phyloP scores from a whole-genome alignment of 1,140 invertebrate species.

The Cotesia vestalis region DNA sequence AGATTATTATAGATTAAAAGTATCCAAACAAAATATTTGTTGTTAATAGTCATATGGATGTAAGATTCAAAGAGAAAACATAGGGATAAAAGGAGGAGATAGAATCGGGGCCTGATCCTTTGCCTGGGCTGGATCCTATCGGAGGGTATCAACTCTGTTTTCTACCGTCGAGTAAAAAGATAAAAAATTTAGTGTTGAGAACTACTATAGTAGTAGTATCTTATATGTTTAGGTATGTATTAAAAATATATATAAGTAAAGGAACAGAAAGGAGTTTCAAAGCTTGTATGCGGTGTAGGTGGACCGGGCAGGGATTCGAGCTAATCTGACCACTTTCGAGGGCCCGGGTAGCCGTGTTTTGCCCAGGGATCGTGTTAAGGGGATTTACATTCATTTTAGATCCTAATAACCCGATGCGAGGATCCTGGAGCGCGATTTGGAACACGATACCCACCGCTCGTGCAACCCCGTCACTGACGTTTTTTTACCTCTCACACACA shows the following conservation, averaged over 20 bases:
- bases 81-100: constrained; percentile 10
- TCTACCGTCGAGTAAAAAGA: no score
- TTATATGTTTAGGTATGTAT: neutral
- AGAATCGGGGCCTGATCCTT: constrained; percentile 19
- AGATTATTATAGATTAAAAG: no score
- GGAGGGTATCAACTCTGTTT: neutral
- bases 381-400: constrained; percentile 68
- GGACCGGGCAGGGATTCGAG: constrained; percentile 43
- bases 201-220: neutral
- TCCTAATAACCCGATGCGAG: constrained; percentile 65
- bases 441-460: constrained; percentile 59
- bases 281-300: constrained; percentile 38
- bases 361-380: constrained; percentile 66
- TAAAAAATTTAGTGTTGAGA: no score
- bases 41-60: constrained; percentile 5
- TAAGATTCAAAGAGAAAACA: neutral
- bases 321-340: constrained; percentile 63
- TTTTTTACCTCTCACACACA: neutral
- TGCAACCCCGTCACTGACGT: constrained; percentile 19
- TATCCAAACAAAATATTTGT: neutral
- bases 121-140: constrained; percentile 2
- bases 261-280: constrained; percentile 25
- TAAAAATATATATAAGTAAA: neutral
- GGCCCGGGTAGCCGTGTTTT: constrained; percentile 65
- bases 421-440: constrained; percentile 62